phyloP scores from a whole-genome alignment of 2,113 vertebrate genomes.

The Buteo buteo region DNA sequence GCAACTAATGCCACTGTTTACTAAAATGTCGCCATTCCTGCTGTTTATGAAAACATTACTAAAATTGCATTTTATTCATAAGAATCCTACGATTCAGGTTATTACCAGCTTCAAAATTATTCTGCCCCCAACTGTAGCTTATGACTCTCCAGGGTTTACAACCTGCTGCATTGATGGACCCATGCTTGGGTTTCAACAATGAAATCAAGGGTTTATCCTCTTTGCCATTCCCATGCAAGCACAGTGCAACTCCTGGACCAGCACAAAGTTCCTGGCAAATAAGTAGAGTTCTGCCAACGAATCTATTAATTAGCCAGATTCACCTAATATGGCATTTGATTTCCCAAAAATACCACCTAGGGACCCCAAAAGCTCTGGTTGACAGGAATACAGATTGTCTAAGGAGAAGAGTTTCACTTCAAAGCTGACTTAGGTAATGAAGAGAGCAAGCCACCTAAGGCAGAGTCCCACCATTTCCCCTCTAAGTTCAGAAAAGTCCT shows the following conservation, averaged over 20 bases:
- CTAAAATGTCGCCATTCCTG: constrained; percentile 65
- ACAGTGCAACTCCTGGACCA: neutral
- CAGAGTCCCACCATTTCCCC: neutral
- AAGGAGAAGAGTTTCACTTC: neutral
- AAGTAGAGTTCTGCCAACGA: neutral
- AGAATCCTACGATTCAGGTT: constrained; percentile 65
- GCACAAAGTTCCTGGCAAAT: neutral
- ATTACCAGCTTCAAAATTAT: constrained; percentile 66
- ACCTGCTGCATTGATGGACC: constrained; percentile 30
- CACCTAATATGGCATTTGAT: neutral
- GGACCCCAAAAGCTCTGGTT: neutral
- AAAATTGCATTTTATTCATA: constrained; percentile 76
- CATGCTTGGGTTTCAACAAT: neutral
- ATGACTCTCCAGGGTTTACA: constrained; percentile 39
- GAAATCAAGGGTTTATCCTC: neutral
- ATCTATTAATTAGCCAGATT: neutral
- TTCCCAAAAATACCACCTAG: neutral
- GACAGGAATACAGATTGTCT: neutral
- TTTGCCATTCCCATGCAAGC: neutral
- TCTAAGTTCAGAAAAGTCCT: neutral
- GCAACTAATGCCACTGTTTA: constrained; percentile 77
- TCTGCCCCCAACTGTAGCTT: constrained; percentile 25
- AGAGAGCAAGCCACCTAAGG: neutral
- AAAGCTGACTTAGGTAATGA: neutral
- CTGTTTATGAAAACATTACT: constrained; percentile 78